Evolutionary conservation across 2,113 vertebrate species (phyloP).

Genomic region (Sclerurus mexicanus): DNA sequence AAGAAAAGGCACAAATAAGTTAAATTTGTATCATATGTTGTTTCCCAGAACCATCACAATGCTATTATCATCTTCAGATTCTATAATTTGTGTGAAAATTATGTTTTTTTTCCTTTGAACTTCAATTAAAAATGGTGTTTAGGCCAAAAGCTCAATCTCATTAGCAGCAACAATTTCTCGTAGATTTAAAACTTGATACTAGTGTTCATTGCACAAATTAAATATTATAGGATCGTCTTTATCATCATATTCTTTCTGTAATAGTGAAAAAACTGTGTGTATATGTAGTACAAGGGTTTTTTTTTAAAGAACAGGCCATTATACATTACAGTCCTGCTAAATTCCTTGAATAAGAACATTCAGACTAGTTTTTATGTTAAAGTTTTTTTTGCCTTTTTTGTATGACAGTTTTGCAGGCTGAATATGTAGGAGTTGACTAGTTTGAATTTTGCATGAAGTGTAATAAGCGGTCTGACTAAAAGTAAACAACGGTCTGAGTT

Average conservation of each 20-base stretch:
- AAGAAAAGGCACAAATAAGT: background rate
- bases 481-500: slow-evolving; percentile 31
- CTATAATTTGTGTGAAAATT: background rate
- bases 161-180: background rate
- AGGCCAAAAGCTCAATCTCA: background rate
- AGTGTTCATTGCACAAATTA: background rate
- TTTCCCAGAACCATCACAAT: background rate
- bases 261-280: background rate
- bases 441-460: slow-evolving; percentile 45
- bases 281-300: background rate
- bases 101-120: background rate
- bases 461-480: background rate
- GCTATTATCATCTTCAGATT: background rate
- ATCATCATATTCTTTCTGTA: background rate
- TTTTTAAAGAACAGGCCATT: background rate
- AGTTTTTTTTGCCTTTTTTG: background rate
- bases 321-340: background rate
- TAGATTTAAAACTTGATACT: background rate
- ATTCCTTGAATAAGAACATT: background rate
- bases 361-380: background rate
- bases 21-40: background rate
- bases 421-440: slow-evolving; percentile 56
- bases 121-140: background rate
- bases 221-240: background rate
- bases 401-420: background rate